Evolutionary conservation across 2,797 vertebrate species (phyloP).

Genomic region (Ispidina picta): DNA sequence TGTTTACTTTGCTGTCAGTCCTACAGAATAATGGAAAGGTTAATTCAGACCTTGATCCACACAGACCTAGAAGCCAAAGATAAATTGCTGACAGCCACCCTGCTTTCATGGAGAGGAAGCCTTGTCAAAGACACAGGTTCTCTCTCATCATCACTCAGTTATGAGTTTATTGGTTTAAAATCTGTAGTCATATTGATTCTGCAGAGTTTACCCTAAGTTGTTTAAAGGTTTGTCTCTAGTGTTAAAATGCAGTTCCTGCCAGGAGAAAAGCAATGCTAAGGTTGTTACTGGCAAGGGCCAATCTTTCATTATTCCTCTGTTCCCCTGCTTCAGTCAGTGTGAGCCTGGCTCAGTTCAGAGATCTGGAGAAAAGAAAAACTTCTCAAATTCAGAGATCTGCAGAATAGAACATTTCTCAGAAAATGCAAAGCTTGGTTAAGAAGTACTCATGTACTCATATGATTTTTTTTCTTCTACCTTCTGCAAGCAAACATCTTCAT

Average conservation of each 20-base stretch:
- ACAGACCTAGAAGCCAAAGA: background rate
- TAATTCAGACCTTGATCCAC: background rate
- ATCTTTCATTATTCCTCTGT: background rate
- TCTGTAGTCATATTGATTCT: background rate
- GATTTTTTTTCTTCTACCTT: background rate
- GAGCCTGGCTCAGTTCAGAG: background rate
- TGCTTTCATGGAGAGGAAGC: background rate
- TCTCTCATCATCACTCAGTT: background rate
- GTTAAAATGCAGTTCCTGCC: background rate
- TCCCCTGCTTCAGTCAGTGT: background rate
- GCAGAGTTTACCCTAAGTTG: background rate
- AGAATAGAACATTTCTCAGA: background rate
- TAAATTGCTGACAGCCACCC: background rate
- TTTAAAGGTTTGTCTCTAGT: background rate
- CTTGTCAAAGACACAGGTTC: background rate
- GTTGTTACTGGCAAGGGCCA: background rate
- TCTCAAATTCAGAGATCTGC: background rate
- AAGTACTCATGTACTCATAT: fast-evolving
- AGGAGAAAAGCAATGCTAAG: background rate
- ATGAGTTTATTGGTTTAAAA: background rate
- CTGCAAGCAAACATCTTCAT: background rate
- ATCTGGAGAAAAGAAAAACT: background rate
- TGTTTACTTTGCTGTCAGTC: background rate
- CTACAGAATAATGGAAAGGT: background rate
- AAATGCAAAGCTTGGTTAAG: background rate